Base-by-base conservation (phyloP, 2,888 invertebrate species). In the Conistra vaccinii region DNA sequence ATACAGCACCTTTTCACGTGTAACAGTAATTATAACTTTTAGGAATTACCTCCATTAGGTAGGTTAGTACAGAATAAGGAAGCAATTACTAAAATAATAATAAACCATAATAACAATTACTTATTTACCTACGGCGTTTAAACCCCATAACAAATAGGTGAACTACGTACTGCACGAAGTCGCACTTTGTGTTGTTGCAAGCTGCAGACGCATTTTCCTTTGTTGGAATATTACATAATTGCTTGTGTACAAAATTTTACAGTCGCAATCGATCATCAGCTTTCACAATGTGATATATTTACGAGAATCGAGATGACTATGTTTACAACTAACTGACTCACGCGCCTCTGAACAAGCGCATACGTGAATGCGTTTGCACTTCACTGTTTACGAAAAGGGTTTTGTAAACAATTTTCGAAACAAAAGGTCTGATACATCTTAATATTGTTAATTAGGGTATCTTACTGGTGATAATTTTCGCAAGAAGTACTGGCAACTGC, bases 301-400 rank as follows among this genome's bases (percentile, higher is more conserved):
- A 69, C 60, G 60, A 73, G 17, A 29, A 42, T 53, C 32, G 60
- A 62, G 26, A 74, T 35, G 60, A 69, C 53, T 72, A 78, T 73
- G 78, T 78, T 83, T 82, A 81, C 61, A 72, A 72, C 42, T 42
- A 62, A 72, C 32, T 82, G 83, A 78, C 48, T 72, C 83, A 83
- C 74, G n/a, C 45, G 32, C 53, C 23, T 67, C 60, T 61, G 62
- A 29, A 73, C 61, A 57, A 39, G 58, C 51, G 67, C 45, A 68
- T 23, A 48, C 48, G 7, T 48, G 48, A 48, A 48, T 26, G 42
- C 35, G 60, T 45, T 32, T 71, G 72, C 69, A 76, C 45, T 74
- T 58, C 32, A 53, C 39, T 67, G 78, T 82, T 78, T 72, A 67
- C 58, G 7, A 69, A 74, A 74, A 78, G 48, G 61, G 53, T 58